phyloP scores from a whole-genome alignment of 2,113 vertebrate species.

The Neomonachus schauinslandi region DNA sequence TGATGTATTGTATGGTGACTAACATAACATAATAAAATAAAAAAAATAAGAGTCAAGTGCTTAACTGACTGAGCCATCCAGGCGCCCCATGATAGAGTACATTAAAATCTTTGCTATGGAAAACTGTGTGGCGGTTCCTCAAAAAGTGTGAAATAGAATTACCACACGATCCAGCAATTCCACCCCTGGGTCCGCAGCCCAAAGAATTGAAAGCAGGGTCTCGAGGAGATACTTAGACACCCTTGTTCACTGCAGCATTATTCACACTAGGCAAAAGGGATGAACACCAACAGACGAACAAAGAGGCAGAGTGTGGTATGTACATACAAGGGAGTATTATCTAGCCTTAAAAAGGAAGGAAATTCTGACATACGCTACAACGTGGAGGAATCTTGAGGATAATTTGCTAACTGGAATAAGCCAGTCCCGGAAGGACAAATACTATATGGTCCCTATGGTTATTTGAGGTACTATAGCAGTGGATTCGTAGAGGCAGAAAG shows the following conservation, averaged over 20 bases:
- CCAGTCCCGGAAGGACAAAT: neutral
- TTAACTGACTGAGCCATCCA: neutral
- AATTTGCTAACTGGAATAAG: neutral
- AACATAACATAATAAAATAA: too few relatives aligned
- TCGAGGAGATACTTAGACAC: neutral
- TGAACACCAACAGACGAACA: too few relatives aligned
- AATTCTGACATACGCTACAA: neutral
- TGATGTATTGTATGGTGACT: too few relatives aligned
- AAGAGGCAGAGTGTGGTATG: accelerated
- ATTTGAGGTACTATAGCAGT: neutral
- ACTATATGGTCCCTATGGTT: too few relatives aligned
- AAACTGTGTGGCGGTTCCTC: neutral
- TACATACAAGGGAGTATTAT: neutral
- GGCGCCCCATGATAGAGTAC: neutral
- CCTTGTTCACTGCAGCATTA: neutral
- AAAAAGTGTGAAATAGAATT: neutral
- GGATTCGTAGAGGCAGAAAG: neutral
- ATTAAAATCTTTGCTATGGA: neutral
- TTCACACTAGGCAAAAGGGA: neutral
- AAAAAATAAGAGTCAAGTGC: neutral
- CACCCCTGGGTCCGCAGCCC: neutral
- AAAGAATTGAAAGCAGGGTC: neutral
- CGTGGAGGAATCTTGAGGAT: neutral
- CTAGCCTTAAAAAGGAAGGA: neutral
- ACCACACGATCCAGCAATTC: neutral